phyloP scores from a whole-genome alignment of 2,888 invertebrate genomes.

The Argyra leucocephala region DNA sequence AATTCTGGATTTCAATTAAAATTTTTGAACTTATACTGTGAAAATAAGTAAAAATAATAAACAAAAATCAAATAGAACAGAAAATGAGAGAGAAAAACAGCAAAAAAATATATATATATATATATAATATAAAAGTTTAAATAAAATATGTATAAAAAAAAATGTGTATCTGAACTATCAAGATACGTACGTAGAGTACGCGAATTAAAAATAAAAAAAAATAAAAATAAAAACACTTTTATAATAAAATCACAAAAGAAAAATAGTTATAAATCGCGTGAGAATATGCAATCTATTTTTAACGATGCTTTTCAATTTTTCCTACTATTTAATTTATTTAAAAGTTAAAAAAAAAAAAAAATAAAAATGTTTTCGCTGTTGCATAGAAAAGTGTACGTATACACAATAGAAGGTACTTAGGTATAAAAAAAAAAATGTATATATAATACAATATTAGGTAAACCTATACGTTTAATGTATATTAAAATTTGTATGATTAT shows the following conservation, averaged over 20 bases:
- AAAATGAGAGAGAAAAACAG: background rate
- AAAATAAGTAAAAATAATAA: background rate
- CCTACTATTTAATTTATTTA: background rate
- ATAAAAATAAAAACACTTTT: background rate
- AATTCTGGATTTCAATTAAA: too few relatives aligned
- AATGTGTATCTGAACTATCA: background rate
- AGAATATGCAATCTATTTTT: conserved; percentile 6
- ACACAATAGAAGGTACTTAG: too few relatives aligned
- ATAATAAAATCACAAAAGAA: background rate
- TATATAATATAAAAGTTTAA: background rate
- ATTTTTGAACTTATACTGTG: too few relatives aligned
- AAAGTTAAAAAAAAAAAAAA: too few relatives aligned
- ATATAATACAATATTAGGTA: too few relatives aligned
- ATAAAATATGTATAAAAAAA: background rate
- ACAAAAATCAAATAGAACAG: background rate
- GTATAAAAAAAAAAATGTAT: too few relatives aligned
- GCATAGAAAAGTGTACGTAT: too few relatives aligned
- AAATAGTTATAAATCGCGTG: background rate
- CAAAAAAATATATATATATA: background rate
- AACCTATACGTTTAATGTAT: too few relatives aligned
- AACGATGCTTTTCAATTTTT: conserved; percentile 4
- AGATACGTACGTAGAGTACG: background rate
- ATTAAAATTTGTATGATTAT: too few relatives aligned
- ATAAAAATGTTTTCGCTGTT: too few relatives aligned
- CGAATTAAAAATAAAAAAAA: background rate